Evolutionary conservation across 1,140 invertebrate species (phyloP), one percentile per base, ranked within the genome.

Genomic region (Drosophila sulfurigaster): DNA sequence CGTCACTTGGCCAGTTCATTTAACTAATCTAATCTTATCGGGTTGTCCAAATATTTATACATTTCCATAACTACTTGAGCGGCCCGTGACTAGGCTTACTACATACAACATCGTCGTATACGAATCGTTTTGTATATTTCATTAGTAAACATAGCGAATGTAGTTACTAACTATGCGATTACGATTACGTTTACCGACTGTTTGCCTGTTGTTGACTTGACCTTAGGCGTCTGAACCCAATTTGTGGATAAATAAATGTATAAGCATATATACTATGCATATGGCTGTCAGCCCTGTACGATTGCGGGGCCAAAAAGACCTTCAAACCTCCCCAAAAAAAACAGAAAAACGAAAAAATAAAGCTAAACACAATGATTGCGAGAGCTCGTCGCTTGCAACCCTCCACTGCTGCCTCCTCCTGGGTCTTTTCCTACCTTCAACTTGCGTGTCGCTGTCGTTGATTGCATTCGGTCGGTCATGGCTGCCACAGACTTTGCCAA

Each of bases 391-490:
- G 11, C 49, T 32, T n/a, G 52, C 28, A 16, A 41, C 8, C 35
- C 3, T 43, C 7, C 35, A 51, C 69, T 11, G 0, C 28, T 10
- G 10, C 7, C 35, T 38, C 7, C 16, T 15, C 30, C 25, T 57
- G 13, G 28, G 1, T 11, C 38, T 10, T n/a, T 25, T 11, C 25
- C 71, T 74, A 82, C 82, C 82, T 87, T 87, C 82, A 86, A 86
- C 82, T 86, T 86, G 83, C 82, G 75, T 79, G 77, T 25, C 43
- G 68, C 68, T 63, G 54, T 71, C 81, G 81, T 46, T 82, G 66
- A 81, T 81, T 82, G 86, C 85, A 88, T 81, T 86, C 83, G 83
- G 80, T 86, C 83, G 83, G 80, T 88, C 83, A 88, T 88, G 85
- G 83, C 85, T 89, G 70, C 64, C 63, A 45, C 60, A 64, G 49